Evolutionary conservation across 2,888 invertebrate genomes (phyloP), one percentile per base, ranked within the genome.

Genomic region (Tetragnatha montana): DNA sequence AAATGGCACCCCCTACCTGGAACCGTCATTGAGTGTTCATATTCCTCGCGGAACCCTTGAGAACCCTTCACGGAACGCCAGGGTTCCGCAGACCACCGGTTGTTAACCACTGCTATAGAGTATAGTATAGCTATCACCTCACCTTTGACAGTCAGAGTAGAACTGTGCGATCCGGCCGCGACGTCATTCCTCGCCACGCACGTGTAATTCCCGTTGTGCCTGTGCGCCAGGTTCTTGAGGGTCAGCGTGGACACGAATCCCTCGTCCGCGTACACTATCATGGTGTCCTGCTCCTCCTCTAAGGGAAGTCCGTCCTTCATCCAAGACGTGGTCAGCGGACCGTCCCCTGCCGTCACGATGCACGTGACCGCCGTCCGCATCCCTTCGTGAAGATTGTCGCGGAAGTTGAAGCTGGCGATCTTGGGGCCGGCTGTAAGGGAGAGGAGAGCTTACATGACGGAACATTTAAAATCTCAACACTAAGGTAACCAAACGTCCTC

Each of bases 311-410:
- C 93, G 91, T 94, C 93, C 91, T 93, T 93, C 19, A 93, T 92
- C 94, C 94, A 94, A 10, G 91, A 91, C 14, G 94, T 93, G 49
- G 92, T 92, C 74, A 94, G 92, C 14, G 94, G 94, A 7, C 87
- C 85, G 19, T 91, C 91, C 1, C 91, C 91, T n/a, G 88, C 91
- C 19, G 83, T 81, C 8, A 91, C 91, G 35, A 91, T 88, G 35
- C 91, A 91, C 6, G 91, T 90, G 4, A 91, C 91, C 7, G 91
- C 91, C 14, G 91, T 88, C 12, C 91, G 70, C 89, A 90, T 91
- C 4, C 91, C 91, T 75, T 91, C 88, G 6, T 90, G 85, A 4
- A 91, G 87, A 10, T 91, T 87, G 14, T 88, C 87, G 49, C 83
- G 60, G 70, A 91, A 91, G 14, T 69, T 71, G 51, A 91, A 91